Conservation (phyloP, 2,113 vertebrate species). For the Mustela nigripes region DNA sequence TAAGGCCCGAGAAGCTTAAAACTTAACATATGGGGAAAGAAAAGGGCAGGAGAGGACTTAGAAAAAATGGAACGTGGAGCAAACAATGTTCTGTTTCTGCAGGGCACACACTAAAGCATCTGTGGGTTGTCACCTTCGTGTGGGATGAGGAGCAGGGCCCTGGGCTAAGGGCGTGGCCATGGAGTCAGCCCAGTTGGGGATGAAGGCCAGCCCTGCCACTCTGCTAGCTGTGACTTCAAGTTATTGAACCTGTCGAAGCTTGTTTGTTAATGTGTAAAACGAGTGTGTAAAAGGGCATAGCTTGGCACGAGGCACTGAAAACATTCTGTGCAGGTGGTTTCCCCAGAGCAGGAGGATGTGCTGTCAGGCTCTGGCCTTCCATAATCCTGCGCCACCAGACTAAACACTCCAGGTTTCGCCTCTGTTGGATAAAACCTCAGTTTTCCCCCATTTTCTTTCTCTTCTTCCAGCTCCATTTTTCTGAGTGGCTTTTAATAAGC, state of each 20-base stretch:
- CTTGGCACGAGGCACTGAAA: accelerated
- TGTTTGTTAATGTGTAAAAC: not conserved
- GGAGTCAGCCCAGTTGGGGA: not conserved
- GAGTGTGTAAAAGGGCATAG: not conserved
- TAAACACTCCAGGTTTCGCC: not conserved
- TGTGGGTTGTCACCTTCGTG: too few species aligned
- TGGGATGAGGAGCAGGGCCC: not conserved
- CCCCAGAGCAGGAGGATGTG: not conserved
- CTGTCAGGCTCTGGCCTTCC: not conserved
- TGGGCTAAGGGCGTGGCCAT: not conserved
- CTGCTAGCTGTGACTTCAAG: not conserved
- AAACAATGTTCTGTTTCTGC: not conserved
- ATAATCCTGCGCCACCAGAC: not conserved
- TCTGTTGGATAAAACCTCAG: not conserved
- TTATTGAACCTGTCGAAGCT: too few species aligned
- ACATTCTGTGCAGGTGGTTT: not conserved
- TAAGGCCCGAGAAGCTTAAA: not conserved
- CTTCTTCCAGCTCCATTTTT: not conserved
- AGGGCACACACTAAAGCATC: not conserved
- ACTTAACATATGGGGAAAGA: not conserved
- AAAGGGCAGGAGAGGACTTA: not conserved
- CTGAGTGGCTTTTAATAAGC: not conserved
- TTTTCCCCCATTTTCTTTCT: not conserved
- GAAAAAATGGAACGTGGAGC: not conserved
- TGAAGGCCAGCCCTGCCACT: not conserved